Conservation (phyloP, 2,888 invertebrate species). For the Ectemnius continuus region DNA sequence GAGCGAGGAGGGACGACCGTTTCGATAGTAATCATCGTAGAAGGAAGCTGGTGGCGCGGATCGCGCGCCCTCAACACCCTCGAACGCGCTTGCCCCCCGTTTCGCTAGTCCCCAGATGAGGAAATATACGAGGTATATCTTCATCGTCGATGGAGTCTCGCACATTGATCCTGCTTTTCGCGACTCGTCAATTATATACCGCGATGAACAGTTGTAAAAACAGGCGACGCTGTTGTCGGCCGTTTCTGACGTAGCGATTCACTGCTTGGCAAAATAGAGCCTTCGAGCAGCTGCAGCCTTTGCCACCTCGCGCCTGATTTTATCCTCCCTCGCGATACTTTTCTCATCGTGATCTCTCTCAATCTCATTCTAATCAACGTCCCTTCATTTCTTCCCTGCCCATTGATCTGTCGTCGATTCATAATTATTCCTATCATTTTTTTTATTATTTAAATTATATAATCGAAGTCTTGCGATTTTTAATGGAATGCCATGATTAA, state of each 20-base stretch:
- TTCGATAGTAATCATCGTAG: background rate
- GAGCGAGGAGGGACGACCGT: too few relatives aligned
- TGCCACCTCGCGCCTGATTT: background rate
- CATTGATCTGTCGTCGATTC: too few relatives aligned
- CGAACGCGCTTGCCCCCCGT: background rate
- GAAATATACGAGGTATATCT: conserved; percentile 46
- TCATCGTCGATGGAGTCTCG: conserved; percentile 47
- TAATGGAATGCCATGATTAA: too few relatives aligned
- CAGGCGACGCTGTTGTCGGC: conserved; percentile 21
- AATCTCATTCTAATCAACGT: too few relatives aligned
- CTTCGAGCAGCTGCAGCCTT: background rate
- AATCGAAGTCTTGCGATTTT: too few relatives aligned
- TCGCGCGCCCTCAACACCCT: too few relatives aligned
- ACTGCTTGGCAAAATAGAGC: conserved; percentile 25
- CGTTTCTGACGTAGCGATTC: conserved; percentile 9
- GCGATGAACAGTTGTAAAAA: conserved; percentile 49
- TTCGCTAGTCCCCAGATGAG: conserved; percentile 33
- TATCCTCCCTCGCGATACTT: background rate
- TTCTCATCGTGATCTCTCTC: too few relatives aligned
- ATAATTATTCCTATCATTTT: too few relatives aligned
- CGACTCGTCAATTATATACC: conserved; percentile 50
- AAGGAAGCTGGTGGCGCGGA: background rate
- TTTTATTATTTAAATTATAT: too few relatives aligned
- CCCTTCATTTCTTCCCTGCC: too few relatives aligned
- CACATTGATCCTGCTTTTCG: conserved; percentile 39